Evolutionary conservation across 2,888 invertebrate genomes (phyloP).

Genomic region (Salpingus planirostris): DNA sequence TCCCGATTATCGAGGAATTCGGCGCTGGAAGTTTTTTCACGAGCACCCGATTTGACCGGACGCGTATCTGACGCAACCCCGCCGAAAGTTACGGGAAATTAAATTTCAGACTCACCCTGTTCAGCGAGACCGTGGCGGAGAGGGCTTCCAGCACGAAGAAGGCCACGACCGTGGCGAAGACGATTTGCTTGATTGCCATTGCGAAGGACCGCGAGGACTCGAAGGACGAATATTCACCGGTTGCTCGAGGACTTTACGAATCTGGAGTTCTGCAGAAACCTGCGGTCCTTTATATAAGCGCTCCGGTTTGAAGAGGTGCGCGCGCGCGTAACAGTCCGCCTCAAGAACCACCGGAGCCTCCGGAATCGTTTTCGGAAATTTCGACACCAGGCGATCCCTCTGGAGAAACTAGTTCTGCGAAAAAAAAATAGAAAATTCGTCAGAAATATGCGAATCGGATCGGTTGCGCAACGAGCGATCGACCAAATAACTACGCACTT

Average conservation of each 20-base stretch:
- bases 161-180: slow-evolving; percentile 3
- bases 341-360: slow-evolving; percentile 7
- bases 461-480: too few species aligned
- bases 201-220: too few species aligned
- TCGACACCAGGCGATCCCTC: too few species aligned
- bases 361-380: too few species aligned
- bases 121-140: slow-evolving; percentile 5
- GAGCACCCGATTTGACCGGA: slow-evolving; percentile 1
- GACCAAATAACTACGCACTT: too few species aligned
- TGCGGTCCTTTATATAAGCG: slow-evolving; percentile 11
- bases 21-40: too few species aligned
- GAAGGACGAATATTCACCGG: too few species aligned
- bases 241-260: slow-evolving; percentile 11
- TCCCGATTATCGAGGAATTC: too few species aligned
- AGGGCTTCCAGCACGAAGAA: slow-evolving; percentile 5
- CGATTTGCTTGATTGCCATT: slow-evolving; percentile 9
- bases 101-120: slow-evolving; percentile 4
- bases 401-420: too few species aligned
- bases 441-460: too few species aligned
- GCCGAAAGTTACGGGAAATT: neutral
- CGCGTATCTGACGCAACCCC: neutral
- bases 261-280: slow-evolving; percentile 12
- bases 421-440: too few species aligned
- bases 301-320: slow-evolving; percentile 8
- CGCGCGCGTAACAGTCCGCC: slow-evolving; percentile 4